phyloP scores from a whole-genome alignment of 2,797 vertebrate genomes.

The Pangasius djambal region DNA sequence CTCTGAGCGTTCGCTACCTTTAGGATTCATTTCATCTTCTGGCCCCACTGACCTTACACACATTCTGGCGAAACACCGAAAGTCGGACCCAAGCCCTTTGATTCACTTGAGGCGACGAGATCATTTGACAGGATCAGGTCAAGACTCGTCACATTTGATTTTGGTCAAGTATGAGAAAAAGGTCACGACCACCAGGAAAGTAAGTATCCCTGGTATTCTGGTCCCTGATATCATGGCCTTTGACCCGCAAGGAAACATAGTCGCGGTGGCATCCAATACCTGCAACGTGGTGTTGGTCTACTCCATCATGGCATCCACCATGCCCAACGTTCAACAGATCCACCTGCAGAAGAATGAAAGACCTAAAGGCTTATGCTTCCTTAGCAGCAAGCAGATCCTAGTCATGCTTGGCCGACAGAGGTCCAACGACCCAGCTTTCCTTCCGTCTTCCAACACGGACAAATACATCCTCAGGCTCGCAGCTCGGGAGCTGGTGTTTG shows the following conservation, averaged over 20 bases:
- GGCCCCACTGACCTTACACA: slow-evolving; percentile 86
- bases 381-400: slow-evolving; percentile 84
- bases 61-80: slow-evolving; percentile 77
- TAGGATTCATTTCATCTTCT: slow-evolving; percentile 70
- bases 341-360: slow-evolving; percentile 86
- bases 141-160: slow-evolving; percentile 90
- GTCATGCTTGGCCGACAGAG: slow-evolving; percentile 89
- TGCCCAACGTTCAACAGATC: slow-evolving; percentile 89
- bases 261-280: slow-evolving; percentile 90
- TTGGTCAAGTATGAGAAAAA: slow-evolving; percentile 89
- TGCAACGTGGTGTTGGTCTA: slow-evolving; percentile 89
- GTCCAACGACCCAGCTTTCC: slow-evolving; percentile 83
- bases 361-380: slow-evolving; percentile 92
- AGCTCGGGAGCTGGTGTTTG: slow-evolving; percentile 78
- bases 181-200: slow-evolving; percentile 86
- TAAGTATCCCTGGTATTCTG: slow-evolving; percentile 89
- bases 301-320: slow-evolving; percentile 79
- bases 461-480: slow-evolving; percentile 85
- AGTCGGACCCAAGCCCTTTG: slow-evolving; percentile 82
- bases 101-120: slow-evolving; percentile 83
- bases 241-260: slow-evolving; percentile 78
- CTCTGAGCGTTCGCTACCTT: slow-evolving; percentile 69
- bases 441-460: slow-evolving; percentile 88
- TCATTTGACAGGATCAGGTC: slow-evolving; percentile 81
- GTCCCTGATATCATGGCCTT: slow-evolving; percentile 92